Percentiles rank a stretch among this genome's conserved stretches.
These are phyloP conservation scores for Anolis carolinensis DNA, from an alignment of 2,113 vertebrate species.

Conservation along the genomic window DNA sequence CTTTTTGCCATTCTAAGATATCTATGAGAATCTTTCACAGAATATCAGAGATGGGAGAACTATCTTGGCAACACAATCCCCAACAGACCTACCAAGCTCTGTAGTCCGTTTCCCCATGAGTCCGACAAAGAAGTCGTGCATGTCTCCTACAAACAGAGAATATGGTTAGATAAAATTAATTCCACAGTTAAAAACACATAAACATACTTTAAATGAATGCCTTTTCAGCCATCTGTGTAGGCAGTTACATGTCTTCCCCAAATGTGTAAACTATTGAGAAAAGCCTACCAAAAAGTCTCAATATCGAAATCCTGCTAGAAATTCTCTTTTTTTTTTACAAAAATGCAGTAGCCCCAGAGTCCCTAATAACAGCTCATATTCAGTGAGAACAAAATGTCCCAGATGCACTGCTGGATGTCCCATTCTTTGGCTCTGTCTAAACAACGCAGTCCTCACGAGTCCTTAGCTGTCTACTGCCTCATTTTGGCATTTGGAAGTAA, in stretches of 20 bases:
- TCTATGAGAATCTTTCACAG: background rate
- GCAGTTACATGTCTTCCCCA: background rate
- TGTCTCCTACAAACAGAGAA: slow-evolving; percentile 79
- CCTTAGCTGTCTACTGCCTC: no score
- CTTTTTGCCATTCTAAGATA: background rate
- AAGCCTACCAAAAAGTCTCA: background rate
- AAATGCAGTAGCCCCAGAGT: background rate
- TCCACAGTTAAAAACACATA: background rate
- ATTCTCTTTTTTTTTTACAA: background rate
- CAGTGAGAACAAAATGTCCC: no score
- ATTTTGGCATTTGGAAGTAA: no score
- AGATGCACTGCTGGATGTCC: no score
- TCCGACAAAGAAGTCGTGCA: slow-evolving; percentile 94
- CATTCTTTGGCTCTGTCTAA: no score
- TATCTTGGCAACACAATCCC: background rate
- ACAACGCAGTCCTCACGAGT: no score
- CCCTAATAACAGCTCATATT: no score
- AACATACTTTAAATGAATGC: background rate
- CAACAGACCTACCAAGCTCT: slow-evolving; percentile 72
- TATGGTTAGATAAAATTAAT: background rate
- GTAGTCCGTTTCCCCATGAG: slow-evolving; percentile 90
- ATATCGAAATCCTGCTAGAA: background rate
- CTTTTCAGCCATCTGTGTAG: background rate
- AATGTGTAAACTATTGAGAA: background rate
- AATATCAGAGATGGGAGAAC: background rate